phyloP scores from a whole-genome alignment of 2,797 vertebrate species.

The Sarcoramphus papa region DNA sequence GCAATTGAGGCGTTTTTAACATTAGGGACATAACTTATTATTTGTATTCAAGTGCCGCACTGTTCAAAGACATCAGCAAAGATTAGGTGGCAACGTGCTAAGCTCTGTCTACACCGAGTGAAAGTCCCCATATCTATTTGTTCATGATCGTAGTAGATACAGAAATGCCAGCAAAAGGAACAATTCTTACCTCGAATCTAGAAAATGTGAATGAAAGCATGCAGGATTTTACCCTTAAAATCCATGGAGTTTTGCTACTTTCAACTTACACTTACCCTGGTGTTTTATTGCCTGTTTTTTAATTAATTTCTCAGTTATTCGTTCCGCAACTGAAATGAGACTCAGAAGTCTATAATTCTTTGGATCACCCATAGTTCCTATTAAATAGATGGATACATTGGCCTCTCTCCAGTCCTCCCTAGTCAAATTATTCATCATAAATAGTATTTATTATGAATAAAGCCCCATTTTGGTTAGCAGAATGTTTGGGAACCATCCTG shows the following conservation, averaged over 20 bases:
- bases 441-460: conserved; percentile 43
- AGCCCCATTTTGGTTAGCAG: conserved; percentile 28
- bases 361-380: conserved; percentile 20
- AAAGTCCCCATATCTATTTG: not conserved
- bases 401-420: conserved; percentile 44
- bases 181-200: not conserved
- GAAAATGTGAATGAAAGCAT: not conserved
- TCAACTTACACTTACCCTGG: not conserved
- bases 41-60: conserved; percentile 1
- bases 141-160: not conserved
- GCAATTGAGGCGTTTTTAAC: not conserved
- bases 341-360: not conserved
- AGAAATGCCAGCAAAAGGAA: not conserved
- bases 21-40: not conserved
- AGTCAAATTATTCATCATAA: conserved; percentile 50
- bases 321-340: conserved; percentile 21
- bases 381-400: conserved; percentile 54
- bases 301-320: conserved; percentile 23
- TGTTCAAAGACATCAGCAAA: not conserved
- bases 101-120: not conserved
- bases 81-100: not conserved
- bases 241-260: not conserved
- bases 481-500: conserved; percentile 15
- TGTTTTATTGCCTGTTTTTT: not conserved
- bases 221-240: not conserved